A percentile compares a stretch with the other conserved stretches of the same genome.
Evolutionary conservation across 1,140 invertebrate species (phyloP).

Genomic region (Adoxophyes honmai): DNA sequence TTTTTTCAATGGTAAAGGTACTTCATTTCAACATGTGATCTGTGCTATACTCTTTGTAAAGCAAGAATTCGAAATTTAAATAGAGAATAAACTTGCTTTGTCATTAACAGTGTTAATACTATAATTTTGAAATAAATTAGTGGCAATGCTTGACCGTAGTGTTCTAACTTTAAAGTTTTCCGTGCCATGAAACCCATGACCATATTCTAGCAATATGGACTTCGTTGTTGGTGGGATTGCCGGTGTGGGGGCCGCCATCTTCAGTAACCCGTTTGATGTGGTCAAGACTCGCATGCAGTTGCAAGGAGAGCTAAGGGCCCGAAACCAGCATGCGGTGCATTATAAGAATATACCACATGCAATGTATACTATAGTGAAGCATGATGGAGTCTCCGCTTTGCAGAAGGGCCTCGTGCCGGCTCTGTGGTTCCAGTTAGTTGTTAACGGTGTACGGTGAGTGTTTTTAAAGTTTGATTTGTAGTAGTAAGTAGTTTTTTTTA

Average conservation of each 20-base stretch:
- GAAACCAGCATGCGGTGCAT: conserved; percentile 80
- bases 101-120: too few species aligned
- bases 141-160: too few species aligned
- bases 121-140: too few species aligned
- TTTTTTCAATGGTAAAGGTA: too few species aligned
- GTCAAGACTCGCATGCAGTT: conserved; percentile 91
- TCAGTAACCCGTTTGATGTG: conserved; percentile 87
- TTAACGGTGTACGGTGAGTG: conserved; percentile 73
- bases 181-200: neutral
- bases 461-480: conserved; percentile 13
- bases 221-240: conserved; percentile 83
- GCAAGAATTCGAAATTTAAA: too few species aligned
- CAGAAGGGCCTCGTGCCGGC: conserved; percentile 87
- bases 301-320: conserved; percentile 89
- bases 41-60: too few species aligned
- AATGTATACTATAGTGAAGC: conserved; percentile 80
- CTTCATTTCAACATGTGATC: too few species aligned
- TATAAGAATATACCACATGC: conserved; percentile 87
- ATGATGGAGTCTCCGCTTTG: conserved; percentile 82
- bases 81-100: too few species aligned
- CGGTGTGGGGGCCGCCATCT: conserved; percentile 82
- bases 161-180: neutral
- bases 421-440: conserved; percentile 79
- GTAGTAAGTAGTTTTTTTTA: neutral
- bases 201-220: conserved; percentile 77